Evolutionary conservation across 1,140 invertebrate genomes (phyloP).

Genomic region (Caerostris extrusa): DNA sequence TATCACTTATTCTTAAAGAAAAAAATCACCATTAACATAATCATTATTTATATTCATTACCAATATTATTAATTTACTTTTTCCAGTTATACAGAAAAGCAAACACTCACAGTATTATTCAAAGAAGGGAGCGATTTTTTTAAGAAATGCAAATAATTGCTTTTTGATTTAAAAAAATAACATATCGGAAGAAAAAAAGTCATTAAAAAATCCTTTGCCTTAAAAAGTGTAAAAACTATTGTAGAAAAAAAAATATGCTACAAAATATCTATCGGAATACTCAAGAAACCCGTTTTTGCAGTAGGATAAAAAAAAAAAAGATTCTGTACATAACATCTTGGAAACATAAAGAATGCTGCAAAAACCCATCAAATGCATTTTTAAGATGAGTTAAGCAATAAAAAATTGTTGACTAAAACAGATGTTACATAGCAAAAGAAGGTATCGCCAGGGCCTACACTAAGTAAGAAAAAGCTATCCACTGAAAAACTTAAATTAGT

Average conservation of each 20-base stretch:
- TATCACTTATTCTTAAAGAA: too few species aligned
- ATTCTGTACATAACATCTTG: background rate
- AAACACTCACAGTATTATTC: too few species aligned
- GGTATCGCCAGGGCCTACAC: background rate
- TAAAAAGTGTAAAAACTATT: too few species aligned
- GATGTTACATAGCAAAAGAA: background rate
- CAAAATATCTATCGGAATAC: background rate
- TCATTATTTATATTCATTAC: too few species aligned
- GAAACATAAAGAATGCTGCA: background rate
- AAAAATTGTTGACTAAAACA: background rate
- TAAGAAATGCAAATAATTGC: too few species aligned
- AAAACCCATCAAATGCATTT: background rate
- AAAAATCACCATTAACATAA: too few species aligned
- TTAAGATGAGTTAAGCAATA: background rate
- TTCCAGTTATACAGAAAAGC: too few species aligned
- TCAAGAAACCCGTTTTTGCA: background rate
- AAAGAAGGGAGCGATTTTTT: too few species aligned
- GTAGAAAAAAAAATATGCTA: background rate
- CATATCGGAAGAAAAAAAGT: too few species aligned
- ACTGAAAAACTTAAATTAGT: constrained; percentile 18
- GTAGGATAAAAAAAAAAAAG: background rate
- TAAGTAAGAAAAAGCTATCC: background rate
- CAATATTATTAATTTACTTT: too few species aligned
- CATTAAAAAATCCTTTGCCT: background rate
- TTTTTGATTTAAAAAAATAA: too few species aligned